Base-by-base conservation (phyloP, 2,888 invertebrate genomes). In the Pyrochroa serraticornis region DNA sequence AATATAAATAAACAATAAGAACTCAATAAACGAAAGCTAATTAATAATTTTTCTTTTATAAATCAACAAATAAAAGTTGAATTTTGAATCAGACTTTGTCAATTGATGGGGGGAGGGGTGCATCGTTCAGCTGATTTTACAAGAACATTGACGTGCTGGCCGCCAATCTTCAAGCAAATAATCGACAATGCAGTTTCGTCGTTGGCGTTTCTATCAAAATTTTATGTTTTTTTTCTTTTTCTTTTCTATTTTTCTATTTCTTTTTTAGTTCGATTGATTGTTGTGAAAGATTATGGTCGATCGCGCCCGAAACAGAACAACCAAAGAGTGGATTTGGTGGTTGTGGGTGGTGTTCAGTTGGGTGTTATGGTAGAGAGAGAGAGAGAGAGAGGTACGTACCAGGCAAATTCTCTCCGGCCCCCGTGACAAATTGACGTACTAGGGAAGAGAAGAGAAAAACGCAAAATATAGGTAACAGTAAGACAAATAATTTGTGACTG, bases 351-450 rank as follows among this genome's bases (percentile, higher is more conserved):
- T 79, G 79, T 79, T 74, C 70, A 73, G 66, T 71, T 75, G 74
- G 75, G 78, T 79, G 77, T 77, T 69, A 77, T 73, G 74, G 74
- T 75, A 77, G 75, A 78, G 76, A 74, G 55, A 51, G 43, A 43
- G 43, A 43, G 43, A 43, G 69, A 76, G 75, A 75, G 67, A 73
- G 75, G 79, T 80, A 80, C 80, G 77, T 80, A 80, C 80, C 80
- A 80, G 80, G 79, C 75, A 79, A 76, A 79, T 79, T 80, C 75
- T 80, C 79, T 79, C 79, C 80, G 76, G 79, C 79, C 78, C 79
- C 79, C 79, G 79, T 78, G 79, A 80, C 80, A 80, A 79, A 80
- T 78, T 80, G 80, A 80, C 80, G 80, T 80, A 80, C 80, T 80
- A 79, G 78, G 78, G 77, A 79, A 78, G 76, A 79, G 78, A 80